Percentiles rank a stretch among this genome's conserved stretches.
phyloP scores from a whole-genome alignment of 1,140 invertebrate genomes.

The Lordiphosa clarofinis region DNA sequence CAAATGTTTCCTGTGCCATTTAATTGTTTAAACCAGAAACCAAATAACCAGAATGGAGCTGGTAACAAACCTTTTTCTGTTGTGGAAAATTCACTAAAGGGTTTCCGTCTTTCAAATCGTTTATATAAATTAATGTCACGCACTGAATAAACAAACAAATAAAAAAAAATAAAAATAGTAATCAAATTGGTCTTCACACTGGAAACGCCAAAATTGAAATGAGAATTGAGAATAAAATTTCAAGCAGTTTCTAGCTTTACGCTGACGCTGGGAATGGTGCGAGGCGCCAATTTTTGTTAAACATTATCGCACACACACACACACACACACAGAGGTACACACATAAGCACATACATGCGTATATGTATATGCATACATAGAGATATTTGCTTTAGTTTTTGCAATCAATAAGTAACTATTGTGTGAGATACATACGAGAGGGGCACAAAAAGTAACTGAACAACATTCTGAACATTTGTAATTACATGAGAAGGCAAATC shows the following conservation, averaged over 20 bases:
- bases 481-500: too few relatives aligned
- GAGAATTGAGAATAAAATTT: conserved; percentile 33
- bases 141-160: conserved; percentile 5
- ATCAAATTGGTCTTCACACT: conserved; percentile 75
- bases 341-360: not conserved
- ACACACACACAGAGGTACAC: not conserved
- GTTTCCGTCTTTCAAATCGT: too few relatives aligned
- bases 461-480: too few relatives aligned
- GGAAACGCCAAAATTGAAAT: conserved; percentile 77
- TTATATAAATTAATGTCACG: too few relatives aligned
- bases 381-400: not conserved
- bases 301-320: conserved; percentile 4
- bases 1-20: too few relatives aligned
- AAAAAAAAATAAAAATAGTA: conserved; percentile 12
- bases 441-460: too few relatives aligned
- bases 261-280: conserved; percentile 3
- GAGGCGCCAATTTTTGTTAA: conserved; percentile 7
- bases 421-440: too few relatives aligned
- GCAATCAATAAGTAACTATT: too few relatives aligned
- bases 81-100: too few relatives aligned
- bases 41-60: too few relatives aligned
- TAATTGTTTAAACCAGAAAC: too few relatives aligned
- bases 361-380: not conserved
- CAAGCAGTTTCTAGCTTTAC: conserved; percentile 23
- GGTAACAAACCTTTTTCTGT: too few relatives aligned